Base-by-base conservation (phyloP, 2,888 invertebrate genomes). In the Drosophila phalerata region DNA sequence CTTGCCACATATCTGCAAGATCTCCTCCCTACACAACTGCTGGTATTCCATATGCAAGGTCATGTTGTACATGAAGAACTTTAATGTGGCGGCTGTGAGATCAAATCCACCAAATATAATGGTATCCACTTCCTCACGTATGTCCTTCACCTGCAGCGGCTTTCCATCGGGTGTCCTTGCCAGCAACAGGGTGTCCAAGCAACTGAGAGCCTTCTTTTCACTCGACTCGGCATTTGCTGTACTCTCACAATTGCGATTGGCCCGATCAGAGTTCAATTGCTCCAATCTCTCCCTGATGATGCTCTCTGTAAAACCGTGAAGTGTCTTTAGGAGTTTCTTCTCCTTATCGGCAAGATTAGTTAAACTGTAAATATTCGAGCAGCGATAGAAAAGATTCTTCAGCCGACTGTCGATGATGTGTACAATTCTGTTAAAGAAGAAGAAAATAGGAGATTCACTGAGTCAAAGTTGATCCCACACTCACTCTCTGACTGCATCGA, bases 31-130 rank as follows among this genome's bases (percentile, higher is more conserved):
- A 19, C 90, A 90, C 4, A 63, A 63, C 38, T 79, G 66, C 64
- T 89, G 89, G n/a, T 79, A 65, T 2, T 79, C 68, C 42, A 77
- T 45, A 48, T 90, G 80, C 40, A 72, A 45, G 1, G 90, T 85
- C 65, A 89, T 78, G 67, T 85, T 88, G 58, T 90, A 88, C 61
- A 89, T 74, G 9, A 76, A 72, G 5, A 90, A 88, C 42, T 76
- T 81, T 0, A 90, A 55, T 0, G 72, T 75, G 8, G 80, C 61
- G 5, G 90, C 89, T 0, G 90, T 85, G 6, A 90, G 69, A 56
- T 89, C 89, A 28, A 76, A 90, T 8, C 90, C 89, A 5, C 89
- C 82, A 5, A 80, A 89, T 38, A 85, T 88, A 4, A 82, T 74
- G 1, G 85, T 79, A 15, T 85, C 89, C 49, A 81, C 89, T 45